Evolutionary conservation across 2,113 vertebrate species (phyloP), one percentile per base, ranked within the genome.

Genomic region (Calidris pygmaea): DNA sequence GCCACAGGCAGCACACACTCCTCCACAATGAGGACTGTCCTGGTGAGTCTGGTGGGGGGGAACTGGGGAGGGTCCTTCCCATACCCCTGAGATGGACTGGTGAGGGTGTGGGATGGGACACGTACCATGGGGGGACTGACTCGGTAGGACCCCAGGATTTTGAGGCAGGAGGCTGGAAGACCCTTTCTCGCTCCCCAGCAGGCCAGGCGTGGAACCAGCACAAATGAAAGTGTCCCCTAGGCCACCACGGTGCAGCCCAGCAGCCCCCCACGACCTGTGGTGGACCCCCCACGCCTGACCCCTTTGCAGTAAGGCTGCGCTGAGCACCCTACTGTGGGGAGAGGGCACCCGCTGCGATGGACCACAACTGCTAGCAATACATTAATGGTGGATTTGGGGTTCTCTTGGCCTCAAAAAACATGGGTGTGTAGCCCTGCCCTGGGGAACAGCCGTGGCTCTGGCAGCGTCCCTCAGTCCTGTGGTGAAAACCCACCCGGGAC

Each of bases 141-240:
- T 24, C 20, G 29, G 17, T 6, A 32, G n/a, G 65, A 72, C 22
- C 17, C n/a, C 39, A 35, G 35, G 56, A n/a, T 2, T 0, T 10
- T 3, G 12, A 66, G 62, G 34, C 35, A 50, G 22, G 52, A 73
- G 17, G 14, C 48, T 52, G 55, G 59, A 76, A 41, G 39, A 32
- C 1, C 27, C 32, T 12, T 65, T 62, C 35, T 59, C 4, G 2
- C 58, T 63, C 18, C 19, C 6, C 3, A 0, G n/a, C 56, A 79
- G 66, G 35, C 37, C 15, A 3, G 2, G 45, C 5, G 2, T 4
- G 1, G 24, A 56, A 26, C 21, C 20, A 22, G 15, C 22, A 3
- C 15, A 9, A 22, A 22, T 1, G 3, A 37, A 43, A 35, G 32
- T 0, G 0, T 4, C 10, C 16, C 41, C 3, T 1, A 1, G 3